Base-by-base conservation (phyloP, 1,140 invertebrate genomes). In the Asobara japonica region DNA sequence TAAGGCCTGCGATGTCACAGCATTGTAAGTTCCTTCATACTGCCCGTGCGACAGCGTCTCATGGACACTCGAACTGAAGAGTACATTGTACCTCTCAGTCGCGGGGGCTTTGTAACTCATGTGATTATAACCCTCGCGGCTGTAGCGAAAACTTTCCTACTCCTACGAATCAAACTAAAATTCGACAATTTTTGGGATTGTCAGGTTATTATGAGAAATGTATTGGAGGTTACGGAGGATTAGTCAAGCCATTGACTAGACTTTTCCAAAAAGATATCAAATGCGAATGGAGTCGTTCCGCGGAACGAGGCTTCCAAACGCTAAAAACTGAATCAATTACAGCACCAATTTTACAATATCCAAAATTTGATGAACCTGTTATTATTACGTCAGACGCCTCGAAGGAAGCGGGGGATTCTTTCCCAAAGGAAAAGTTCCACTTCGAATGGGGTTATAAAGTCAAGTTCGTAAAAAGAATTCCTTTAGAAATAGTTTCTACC, bases 171-270 rank as follows among this genome's bases (percentile, higher is more conserved):
- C 2, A 51, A 4, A 84, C 85, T 65, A 75, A 87, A 27, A 73
- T 88, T 20, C 83, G 84, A 80, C 61, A 73, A 51, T 89, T 89
- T 75, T 56, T 89, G 60, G 88, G 88, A 22, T 69, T 89, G 10
- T 68, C 69, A 5, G 79, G 82, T 10, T 88, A 88, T 74, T 89
- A 88, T 68, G 18, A 86, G 25, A 76, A 78, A 74, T 88, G 87
- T 72, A 84, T 89, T 22, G n/a, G 45, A 16, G 62, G 80, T 51
- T 88, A 84, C 68, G 71, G 82, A 0, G 69, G 76, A 72, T 76
- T 82, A 29, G 78, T 83, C 10, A 73, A 78, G 78, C 83, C 85
- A 13, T 72, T 88, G 61, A 82, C 72, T 41, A 60, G 78, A 36
- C 72, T 85, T 66, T 56, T 86, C 25, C 82, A 81, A 76, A 82